phyloP scores from a whole-genome alignment of 2,888 invertebrate species.

The Drosophila borealis region DNA sequence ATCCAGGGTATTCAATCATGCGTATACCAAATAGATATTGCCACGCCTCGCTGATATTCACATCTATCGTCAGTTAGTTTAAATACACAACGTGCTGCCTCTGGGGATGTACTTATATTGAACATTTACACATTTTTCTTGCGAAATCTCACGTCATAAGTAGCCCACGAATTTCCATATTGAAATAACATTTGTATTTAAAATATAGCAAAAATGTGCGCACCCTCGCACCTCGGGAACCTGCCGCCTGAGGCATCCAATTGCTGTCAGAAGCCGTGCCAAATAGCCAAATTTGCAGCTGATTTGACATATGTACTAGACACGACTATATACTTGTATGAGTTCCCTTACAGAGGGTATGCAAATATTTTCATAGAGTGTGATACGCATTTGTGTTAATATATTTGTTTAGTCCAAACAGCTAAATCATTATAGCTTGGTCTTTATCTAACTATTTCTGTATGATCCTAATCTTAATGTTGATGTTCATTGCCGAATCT shows the following conservation, averaged over 20 bases:
- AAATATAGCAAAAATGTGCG: background rate
- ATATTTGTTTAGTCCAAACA: too few species aligned
- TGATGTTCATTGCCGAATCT: background rate
- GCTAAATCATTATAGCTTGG: background rate
- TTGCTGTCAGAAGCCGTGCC: conserved; percentile 33
- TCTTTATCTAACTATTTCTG: background rate
- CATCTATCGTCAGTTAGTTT: conserved; percentile 16
- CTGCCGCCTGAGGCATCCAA: background rate
- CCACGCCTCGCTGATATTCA: conserved; percentile 16
- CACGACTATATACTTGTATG: background rate
- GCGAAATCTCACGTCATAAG: conserved; percentile 50
- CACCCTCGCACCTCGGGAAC: background rate
- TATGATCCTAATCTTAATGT: background rate
- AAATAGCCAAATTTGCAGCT: conserved; percentile 42
- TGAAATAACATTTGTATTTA: conserved; percentile 43
- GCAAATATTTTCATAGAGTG: background rate
- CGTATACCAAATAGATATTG: conserved; percentile 9
- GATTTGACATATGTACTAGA: conserved; percentile 23
- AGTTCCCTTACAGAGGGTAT: background rate
- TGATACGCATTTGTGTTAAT: background rate
- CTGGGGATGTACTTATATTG: conserved; percentile 3
- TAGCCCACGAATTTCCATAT: conserved; percentile 32
- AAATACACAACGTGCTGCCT: background rate
- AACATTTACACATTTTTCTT: conserved; percentile 27
- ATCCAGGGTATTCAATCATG: conserved; percentile 30